A percentile compares a stretch with the other conserved stretches of the same genome.
Conservation (phyloP, 2,113 vertebrate species). For the Podarcis raffonei region DNA sequence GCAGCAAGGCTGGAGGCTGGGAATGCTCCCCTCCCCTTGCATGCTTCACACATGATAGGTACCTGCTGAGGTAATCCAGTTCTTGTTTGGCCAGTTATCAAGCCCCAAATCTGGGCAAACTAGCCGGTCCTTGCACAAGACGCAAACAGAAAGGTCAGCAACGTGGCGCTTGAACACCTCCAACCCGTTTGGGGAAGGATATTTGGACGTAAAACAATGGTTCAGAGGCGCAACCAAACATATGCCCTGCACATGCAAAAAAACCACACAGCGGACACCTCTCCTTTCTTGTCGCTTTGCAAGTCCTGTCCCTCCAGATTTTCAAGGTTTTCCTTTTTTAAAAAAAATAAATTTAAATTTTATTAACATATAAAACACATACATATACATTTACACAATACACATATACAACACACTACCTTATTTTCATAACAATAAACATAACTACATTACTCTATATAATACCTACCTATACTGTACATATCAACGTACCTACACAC, state of each 20-base stretch:
- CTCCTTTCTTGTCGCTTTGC: background rate
- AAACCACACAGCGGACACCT: too few species aligned
- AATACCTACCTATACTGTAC: too few species aligned
- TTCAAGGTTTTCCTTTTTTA: too few species aligned
- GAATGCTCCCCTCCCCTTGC: background rate
- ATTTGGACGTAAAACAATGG: background rate
- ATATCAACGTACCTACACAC: too few species aligned
- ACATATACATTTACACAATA: too few species aligned
- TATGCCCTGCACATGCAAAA: rapidly evolving
- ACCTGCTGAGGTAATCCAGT: background rate
- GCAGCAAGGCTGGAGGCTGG: too few species aligned
- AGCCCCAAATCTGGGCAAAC: background rate
- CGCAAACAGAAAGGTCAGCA: background rate
- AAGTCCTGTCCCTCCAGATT: background rate
- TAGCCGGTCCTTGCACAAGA: background rate
- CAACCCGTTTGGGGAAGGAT: too few species aligned
- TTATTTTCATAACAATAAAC: too few species aligned
- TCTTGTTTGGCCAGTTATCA: background rate
- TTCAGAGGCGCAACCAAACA: background rate
- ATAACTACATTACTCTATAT: too few species aligned
- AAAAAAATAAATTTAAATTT: too few species aligned
- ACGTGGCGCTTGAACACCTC: background rate
- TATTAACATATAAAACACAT: too few species aligned
- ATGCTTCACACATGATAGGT: background rate
- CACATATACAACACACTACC: too few species aligned